Conservation (phyloP, 2,113 vertebrate genomes). For the Alces alces region DNA sequence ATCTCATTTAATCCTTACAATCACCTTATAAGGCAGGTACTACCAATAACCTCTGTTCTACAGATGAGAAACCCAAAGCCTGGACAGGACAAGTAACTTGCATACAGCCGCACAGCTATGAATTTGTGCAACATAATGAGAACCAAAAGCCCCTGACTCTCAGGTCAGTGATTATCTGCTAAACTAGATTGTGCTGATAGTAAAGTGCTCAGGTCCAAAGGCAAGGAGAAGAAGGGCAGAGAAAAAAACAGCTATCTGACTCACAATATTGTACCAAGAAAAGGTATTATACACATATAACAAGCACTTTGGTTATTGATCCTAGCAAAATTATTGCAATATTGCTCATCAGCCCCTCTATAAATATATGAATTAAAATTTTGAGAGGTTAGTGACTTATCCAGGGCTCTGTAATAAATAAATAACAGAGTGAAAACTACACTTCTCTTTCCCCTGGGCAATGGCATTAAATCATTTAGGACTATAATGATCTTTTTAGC, state of each 20-base stretch:
- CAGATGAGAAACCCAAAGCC: background rate
- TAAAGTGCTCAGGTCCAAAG: constrained; percentile 4
- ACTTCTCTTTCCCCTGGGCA: background rate
- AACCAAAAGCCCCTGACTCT: background rate
- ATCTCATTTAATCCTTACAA: constrained; percentile 8
- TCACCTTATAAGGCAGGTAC: background rate
- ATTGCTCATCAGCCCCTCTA: background rate
- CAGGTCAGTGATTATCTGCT: background rate
- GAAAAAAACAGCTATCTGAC: background rate
- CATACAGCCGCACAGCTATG: background rate
- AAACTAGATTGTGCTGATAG: background rate
- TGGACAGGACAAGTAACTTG: background rate
- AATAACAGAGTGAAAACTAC: constrained; percentile 14
- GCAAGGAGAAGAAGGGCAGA: background rate
- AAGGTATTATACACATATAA: background rate
- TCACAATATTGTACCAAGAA: background rate
- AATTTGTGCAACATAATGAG: background rate
- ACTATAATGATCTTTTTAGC: background rate
- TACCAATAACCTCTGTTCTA: background rate
- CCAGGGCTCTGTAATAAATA: background rate
- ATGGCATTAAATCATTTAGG: background rate
- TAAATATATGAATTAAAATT: constrained; percentile 17
- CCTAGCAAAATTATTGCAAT: background rate
- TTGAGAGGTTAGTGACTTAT: background rate
- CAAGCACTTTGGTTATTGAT: constrained; percentile 4